Conservation (phyloP, 1,140 invertebrate genomes). For the Atta colombica region DNA sequence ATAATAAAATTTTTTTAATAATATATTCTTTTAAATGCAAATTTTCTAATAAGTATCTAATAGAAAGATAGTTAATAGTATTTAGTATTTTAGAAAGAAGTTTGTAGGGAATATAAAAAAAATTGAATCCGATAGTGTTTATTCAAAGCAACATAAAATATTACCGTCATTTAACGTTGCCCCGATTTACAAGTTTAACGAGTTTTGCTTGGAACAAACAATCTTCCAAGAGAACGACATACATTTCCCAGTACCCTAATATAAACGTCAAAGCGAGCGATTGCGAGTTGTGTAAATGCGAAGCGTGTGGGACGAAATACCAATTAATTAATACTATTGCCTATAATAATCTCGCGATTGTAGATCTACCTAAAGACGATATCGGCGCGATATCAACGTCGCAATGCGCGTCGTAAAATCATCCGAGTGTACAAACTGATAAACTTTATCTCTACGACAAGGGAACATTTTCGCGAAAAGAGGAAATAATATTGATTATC, state of each 20-base stretch:
- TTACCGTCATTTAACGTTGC: slow-evolving; percentile 12
- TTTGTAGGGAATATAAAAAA: neutral
- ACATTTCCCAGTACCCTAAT: slow-evolving; percentile 40
- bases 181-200: slow-evolving; percentile 57
- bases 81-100: neutral
- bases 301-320: neutral
- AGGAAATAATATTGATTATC: slow-evolving; percentile 43
- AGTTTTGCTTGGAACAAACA: slow-evolving; percentile 46
- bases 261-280: slow-evolving; percentile 50
- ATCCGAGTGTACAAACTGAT: slow-evolving; percentile 57
- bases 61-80: neutral
- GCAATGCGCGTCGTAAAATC: slow-evolving; percentile 55
- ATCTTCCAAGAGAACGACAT: slow-evolving; percentile 36
- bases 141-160: slow-evolving; percentile 53
- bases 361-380: neutral
- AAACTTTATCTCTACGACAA: slow-evolving; percentile 56
- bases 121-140: slow-evolving; percentile 25
- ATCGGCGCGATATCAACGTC: slow-evolving; percentile 32
- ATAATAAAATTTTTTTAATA: neutral
- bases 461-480: slow-evolving; percentile 37
- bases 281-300: slow-evolving; percentile 11
- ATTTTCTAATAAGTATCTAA: neutral
- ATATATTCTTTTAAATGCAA: neutral
- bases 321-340: slow-evolving; percentile 33
- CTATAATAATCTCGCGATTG: slow-evolving; percentile 1